Evolutionary conservation across 1,140 invertebrate genomes (phyloP).

Genomic region (Heliconius melpomene): DNA sequence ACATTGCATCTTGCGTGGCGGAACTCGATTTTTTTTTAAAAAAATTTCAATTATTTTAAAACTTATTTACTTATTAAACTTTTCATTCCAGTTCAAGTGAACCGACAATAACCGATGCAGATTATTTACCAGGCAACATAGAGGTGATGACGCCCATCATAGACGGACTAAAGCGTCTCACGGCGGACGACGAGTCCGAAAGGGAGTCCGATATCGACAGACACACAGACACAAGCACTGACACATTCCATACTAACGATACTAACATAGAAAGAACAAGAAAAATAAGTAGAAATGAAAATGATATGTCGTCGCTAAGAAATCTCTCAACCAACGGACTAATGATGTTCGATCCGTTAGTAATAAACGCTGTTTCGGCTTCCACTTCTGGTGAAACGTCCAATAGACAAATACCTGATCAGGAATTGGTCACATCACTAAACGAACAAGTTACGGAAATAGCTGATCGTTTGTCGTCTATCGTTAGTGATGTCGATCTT

Average conservation of each 20-base stretch:
- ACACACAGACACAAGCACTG: conserved; percentile 52
- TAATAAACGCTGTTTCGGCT: conserved; percentile 65
- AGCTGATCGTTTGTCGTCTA: conserved; percentile 73
- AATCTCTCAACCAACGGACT: conserved; percentile 77
- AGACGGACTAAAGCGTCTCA: conserved; percentile 69
- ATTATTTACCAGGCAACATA: conserved; percentile 77
- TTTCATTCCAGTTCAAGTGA: conserved; percentile 63
- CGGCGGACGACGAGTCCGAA: conserved; percentile 51
- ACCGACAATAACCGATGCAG: conserved; percentile 69
- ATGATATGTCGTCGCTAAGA: conserved; percentile 67
- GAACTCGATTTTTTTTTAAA: too few species aligned
- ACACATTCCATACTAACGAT: conserved; percentile 65
- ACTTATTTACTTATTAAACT: conserved; percentile 16
- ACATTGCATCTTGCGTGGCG: too few species aligned
- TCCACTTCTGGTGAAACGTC: conserved; percentile 57
- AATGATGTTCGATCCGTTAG: conserved; percentile 79
- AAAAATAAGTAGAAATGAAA: conserved; percentile 71
- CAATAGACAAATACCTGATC: conserved; percentile 68
- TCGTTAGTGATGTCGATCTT: conserved; percentile 66
- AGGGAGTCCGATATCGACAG: conserved; percentile 44
- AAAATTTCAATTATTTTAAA: too few species aligned
- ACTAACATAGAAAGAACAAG: conserved; percentile 57
- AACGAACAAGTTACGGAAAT: conserved; percentile 79
- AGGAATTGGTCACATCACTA: conserved; percentile 73
- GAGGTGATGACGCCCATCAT: conserved; percentile 77